Conservation (phyloP, 1,140 invertebrate genomes). For the Luehdorfia chinensis region DNA sequence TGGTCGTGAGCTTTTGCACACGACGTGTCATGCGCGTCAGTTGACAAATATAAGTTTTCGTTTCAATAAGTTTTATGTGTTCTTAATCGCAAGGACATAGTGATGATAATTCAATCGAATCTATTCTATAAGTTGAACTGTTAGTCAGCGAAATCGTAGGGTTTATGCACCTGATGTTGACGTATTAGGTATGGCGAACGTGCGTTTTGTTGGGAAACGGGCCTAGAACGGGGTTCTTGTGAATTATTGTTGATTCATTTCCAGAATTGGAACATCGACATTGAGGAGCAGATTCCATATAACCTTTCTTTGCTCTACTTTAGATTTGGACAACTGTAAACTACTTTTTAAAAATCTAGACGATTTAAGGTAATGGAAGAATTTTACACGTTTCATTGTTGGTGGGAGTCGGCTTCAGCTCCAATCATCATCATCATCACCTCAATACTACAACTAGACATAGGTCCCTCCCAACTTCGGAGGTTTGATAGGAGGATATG, state of each 20-base stretch:
- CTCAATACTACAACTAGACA: no score
- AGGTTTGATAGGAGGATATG: no score
- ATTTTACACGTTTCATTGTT: no score
- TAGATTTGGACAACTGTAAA: no score
- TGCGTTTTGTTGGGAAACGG: constrained; percentile 5
- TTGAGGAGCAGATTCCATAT: constrained; percentile 3
- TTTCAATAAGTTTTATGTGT: background rate
- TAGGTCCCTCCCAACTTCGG: no score
- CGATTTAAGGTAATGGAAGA: no score
- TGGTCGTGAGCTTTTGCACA: constrained; percentile 10
- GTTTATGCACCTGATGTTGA: constrained; percentile 14
- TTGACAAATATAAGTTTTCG: background rate
- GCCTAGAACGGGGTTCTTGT: constrained; percentile 5
- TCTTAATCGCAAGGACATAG: background rate
- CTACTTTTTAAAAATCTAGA: no score
- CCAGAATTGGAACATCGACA: constrained; percentile 13
- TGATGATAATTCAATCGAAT: background rate
- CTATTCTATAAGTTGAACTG: background rate
- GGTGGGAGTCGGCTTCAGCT: no score
- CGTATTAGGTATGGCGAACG: constrained; percentile 12
- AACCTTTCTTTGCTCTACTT: background rate
- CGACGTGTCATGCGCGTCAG: constrained; percentile 9
- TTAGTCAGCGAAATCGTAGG: background rate
- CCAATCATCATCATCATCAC: no score
- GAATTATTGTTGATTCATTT: constrained; percentile 9